Base-by-base conservation (phyloP, 1,140 invertebrate genomes). In the Calosoma granatense region DNA sequence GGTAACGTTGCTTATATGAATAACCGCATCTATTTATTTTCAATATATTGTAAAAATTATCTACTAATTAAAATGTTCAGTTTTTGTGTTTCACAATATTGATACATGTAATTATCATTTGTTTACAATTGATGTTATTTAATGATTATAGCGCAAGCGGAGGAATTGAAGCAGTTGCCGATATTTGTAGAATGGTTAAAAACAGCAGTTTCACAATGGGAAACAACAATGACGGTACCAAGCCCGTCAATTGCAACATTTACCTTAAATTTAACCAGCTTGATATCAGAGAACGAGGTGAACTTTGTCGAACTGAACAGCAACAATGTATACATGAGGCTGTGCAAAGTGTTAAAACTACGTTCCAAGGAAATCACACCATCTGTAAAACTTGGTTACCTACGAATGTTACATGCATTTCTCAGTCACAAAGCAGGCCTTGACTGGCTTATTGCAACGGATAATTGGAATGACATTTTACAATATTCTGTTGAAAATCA, bases 341-440 rank as follows among this genome's bases (percentile, higher is more conserved):
- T 76, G 1, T 69, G 70, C 11, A 51, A 53, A 55, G 59, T 68
- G 15, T 71, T 72, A 56, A 64, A 73, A 53, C 60, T 74, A 20
- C 56, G 61, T 20, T 59, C 65, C 41, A 55, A 68, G 20, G 57
- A 71, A 53, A 67, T 72, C 21, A 57, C 71, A 51, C 76, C 80
- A 0, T 79, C 77, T 1, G 65, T 82, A n/a, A 84, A 82, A 65
- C 71, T 81, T 41, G 79, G 75, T n/a, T 78, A 78, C 22, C 74
- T 81, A n/a, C 73, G 72, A 15, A 72, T 84, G 57, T 67, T 84
- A 21, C 69, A 67, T 14, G 68, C 77, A 12, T 72, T 82, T 21
- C 68, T 77, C 22, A 63, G 65, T 4, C 81, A 84, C 61, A 64
- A 68, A 59, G 71, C 73, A 59, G 82, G 82, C 1, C 59, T 80